These are phyloP conservation scores for Oryctes rhinoceros DNA, from an alignment of 1,140 invertebrate genomes.

Conservation along the genomic window DNA sequence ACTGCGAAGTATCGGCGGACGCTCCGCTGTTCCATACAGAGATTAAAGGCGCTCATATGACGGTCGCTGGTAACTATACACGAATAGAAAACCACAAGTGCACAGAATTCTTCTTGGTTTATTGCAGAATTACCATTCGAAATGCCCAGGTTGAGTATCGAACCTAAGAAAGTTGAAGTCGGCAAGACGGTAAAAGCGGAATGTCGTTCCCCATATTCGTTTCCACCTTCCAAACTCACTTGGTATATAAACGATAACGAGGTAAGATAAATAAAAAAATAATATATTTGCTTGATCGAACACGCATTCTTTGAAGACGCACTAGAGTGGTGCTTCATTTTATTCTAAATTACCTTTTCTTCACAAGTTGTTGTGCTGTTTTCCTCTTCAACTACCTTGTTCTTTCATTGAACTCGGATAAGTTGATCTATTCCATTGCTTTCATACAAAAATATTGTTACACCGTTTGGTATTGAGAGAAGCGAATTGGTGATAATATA, in stretches of 20 bases:
- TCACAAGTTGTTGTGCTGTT: too few species aligned
- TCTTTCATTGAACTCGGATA: too few species aligned
- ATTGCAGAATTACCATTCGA: slow-evolving; percentile 54
- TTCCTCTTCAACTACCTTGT: too few species aligned
- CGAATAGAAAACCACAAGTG: background rate
- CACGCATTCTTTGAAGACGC: too few species aligned
- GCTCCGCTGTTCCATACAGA: slow-evolving; percentile 67
- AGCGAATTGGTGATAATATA: too few species aligned
- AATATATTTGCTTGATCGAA: background rate
- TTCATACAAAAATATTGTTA: too few species aligned
- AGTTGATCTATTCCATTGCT: too few species aligned
- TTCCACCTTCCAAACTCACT: slow-evolving; percentile 69
- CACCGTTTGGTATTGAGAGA: too few species aligned
- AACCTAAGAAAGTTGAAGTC: slow-evolving; percentile 55
- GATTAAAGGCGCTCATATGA: slow-evolving; percentile 63
- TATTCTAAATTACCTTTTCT: too few species aligned
- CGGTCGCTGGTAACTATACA: slow-evolving; percentile 66
- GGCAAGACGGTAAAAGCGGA: slow-evolving; percentile 62
- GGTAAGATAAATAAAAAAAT: slow-evolving; percentile 58
- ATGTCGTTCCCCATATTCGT: slow-evolving; percentile 65
- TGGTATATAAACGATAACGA: slow-evolving; percentile 73
- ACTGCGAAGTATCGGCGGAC: slow-evolving; percentile 71
- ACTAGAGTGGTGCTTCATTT: too few species aligned
- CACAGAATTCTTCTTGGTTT: background rate
- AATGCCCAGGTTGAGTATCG: slow-evolving; percentile 53